Evolutionary conservation across 2,888 invertebrate species (phyloP).

Genomic region (Bellardia bayeri): DNA sequence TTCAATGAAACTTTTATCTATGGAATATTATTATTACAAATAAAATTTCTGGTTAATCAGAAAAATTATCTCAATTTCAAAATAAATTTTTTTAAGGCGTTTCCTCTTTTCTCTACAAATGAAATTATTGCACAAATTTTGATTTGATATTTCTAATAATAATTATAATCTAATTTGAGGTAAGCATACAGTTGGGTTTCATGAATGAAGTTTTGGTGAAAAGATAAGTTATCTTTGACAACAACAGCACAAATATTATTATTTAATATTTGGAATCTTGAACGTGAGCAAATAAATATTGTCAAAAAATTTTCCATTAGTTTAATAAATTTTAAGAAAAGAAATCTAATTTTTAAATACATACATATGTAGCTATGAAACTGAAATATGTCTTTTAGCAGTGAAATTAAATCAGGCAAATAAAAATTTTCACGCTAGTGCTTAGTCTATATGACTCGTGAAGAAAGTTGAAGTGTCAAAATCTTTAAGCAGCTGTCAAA

Average conservation of each 20-base stretch:
- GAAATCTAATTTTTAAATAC: too few relatives aligned
- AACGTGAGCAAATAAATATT: background rate
- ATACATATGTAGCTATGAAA: too few relatives aligned
- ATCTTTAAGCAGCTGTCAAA: too few relatives aligned
- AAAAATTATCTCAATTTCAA: too few relatives aligned
- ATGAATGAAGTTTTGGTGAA: background rate
- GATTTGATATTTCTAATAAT: background rate
- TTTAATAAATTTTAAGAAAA: background rate
- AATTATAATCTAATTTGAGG: constrained; percentile 2
- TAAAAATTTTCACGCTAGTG: too few relatives aligned
- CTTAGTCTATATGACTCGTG: too few relatives aligned
- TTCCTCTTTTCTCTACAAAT: background rate
- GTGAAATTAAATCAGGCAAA: too few relatives aligned
- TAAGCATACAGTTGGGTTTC: background rate
- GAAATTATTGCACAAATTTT: background rate
- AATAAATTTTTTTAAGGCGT: background rate
- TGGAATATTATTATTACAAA: too few relatives aligned
- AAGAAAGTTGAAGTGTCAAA: too few relatives aligned
- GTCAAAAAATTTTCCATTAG: background rate
- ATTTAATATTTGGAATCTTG: too few relatives aligned
- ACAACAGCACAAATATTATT: background rate
- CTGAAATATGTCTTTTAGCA: too few relatives aligned
- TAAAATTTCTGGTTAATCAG: too few relatives aligned
- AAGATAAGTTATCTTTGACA: background rate
- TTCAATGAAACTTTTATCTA: background rate